Evolutionary conservation across 2,113 vertebrate genomes (phyloP).

Genomic region (Baryphthengus martii): DNA sequence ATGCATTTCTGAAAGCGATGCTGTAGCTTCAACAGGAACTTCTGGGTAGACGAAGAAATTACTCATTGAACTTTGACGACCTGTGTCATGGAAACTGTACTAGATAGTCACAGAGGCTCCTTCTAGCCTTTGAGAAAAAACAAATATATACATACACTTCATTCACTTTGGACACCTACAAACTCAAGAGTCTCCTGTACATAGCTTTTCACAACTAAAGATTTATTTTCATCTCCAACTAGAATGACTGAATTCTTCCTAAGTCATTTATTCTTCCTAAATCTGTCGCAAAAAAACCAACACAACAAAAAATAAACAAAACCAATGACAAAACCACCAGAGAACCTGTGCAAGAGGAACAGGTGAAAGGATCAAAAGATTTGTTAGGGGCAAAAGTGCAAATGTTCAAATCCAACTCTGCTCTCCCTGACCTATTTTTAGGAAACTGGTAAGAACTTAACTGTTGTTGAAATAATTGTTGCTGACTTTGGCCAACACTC

Average conservation of each 20-base stretch:
- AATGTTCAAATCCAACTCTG: background rate
- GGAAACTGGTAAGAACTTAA: background rate
- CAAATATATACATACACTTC: background rate
- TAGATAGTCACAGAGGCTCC: background rate
- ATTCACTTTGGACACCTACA: background rate
- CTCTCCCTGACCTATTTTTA: background rate
- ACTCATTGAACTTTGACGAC: background rate
- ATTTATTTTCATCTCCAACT: background rate
- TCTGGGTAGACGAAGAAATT: background rate
- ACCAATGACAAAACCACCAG: background rate
- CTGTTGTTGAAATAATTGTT: background rate
- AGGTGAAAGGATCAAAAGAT: background rate
- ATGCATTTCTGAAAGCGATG: background rate
- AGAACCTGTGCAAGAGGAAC: background rate
- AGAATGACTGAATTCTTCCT: background rate
- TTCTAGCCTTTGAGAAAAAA: background rate
- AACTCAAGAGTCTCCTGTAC: background rate
- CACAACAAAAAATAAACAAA: too few relatives aligned
- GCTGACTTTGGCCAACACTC: background rate
- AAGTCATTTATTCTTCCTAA: background rate
- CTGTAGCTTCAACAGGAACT: background rate
- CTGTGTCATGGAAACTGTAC: background rate
- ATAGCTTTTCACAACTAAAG: background rate
- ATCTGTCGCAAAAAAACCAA: background rate
- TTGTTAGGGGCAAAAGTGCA: background rate